Percentiles rank a stretch among this genome's conserved stretches.
phyloP scores from a whole-genome alignment of 1,140 invertebrate species.

The Drosophila sechellia region DNA sequence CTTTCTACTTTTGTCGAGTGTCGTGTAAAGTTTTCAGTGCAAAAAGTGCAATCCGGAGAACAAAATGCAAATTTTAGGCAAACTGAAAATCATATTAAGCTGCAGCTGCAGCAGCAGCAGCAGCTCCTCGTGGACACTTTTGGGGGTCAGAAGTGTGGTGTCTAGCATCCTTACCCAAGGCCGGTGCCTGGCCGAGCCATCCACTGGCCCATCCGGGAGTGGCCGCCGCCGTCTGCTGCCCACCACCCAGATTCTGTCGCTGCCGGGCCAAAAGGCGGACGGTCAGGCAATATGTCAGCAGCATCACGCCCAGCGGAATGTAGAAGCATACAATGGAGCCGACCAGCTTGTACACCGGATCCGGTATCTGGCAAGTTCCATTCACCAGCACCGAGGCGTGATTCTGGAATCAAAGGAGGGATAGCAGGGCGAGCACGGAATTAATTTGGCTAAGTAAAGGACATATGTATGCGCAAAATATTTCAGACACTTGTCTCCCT shows the following conservation, averaged over 20 bases:
- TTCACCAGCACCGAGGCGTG: conserved; percentile 91
- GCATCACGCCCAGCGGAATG: conserved; percentile 97
- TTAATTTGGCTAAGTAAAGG: conserved; percentile 14
- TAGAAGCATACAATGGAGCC: conserved; percentile 98
- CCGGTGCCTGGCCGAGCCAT: conserved; percentile 87
- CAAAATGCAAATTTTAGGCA: conserved; percentile 48
- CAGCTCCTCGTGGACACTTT: conserved; percentile 1
- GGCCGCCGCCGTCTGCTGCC: conserved; percentile 67
- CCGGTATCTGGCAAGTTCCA: conserved; percentile 93
- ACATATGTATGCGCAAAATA: not conserved
- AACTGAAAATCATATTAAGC: conserved; percentile 63
- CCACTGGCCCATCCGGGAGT: conserved; percentile 86
- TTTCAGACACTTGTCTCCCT: not conserved
- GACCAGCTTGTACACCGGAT: conserved; percentile 95
- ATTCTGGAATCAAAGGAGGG: conserved; percentile 86
- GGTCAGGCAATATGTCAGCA: conserved; percentile 96
- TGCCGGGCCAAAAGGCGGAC: conserved; percentile 92
- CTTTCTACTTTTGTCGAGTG: not conserved
- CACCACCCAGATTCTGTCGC: conserved; percentile 89
- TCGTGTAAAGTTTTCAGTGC: conserved; percentile 27
- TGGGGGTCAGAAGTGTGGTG: conserved; percentile 1
- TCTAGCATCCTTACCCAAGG: conserved; percentile 85
- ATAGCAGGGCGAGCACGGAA: conserved; percentile 5
- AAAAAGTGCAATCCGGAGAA: conserved; percentile 41
- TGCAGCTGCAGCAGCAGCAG: not conserved